Evolutionary conservation across 1,140 invertebrate genomes (phyloP).

Genomic region (Anoplolepis gracilipes): DNA sequence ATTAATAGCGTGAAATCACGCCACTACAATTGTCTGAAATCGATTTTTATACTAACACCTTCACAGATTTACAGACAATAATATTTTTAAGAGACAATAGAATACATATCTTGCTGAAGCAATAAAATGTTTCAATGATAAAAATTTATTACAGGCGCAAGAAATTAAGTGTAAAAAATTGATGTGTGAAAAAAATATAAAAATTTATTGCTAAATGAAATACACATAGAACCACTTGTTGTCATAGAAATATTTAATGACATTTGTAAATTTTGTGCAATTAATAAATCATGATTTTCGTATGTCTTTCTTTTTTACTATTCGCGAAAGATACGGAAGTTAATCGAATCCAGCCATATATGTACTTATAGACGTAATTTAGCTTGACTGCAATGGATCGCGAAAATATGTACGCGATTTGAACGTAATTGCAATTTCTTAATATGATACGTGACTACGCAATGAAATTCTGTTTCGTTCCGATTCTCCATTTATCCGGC

Average conservation of each 20-base stretch:
- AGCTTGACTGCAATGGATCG: conserved; percentile 16
- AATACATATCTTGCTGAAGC: neutral
- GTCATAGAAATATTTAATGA: neutral
- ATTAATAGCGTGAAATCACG: conserved; percentile 82
- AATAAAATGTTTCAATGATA: neutral
- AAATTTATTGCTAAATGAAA: neutral
- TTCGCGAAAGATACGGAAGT: conserved; percentile 3
- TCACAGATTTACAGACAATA: conserved; percentile 26
- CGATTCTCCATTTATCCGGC: neutral
- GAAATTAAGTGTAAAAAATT: neutral
- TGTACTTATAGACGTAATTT: conserved; percentile 51
- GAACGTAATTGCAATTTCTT: conserved; percentile 55
- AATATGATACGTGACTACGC: conserved; percentile 64
- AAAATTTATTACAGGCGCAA: neutral
- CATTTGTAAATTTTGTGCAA: neutral
- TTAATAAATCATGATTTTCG: neutral
- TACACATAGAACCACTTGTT: neutral
- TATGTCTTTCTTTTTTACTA: neutral
- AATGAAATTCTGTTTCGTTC: neutral
- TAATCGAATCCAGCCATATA: conserved; percentile 62
- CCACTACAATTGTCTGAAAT: conserved; percentile 70
- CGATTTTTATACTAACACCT: conserved; percentile 53
- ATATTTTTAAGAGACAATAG: neutral
- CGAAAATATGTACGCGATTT: conserved; percentile 21
- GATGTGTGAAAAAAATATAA: no score